These are phyloP conservation scores for Cyprinodon variegatus DNA, from an alignment of 2,113 vertebrate species.

Conservation along the genomic window DNA sequence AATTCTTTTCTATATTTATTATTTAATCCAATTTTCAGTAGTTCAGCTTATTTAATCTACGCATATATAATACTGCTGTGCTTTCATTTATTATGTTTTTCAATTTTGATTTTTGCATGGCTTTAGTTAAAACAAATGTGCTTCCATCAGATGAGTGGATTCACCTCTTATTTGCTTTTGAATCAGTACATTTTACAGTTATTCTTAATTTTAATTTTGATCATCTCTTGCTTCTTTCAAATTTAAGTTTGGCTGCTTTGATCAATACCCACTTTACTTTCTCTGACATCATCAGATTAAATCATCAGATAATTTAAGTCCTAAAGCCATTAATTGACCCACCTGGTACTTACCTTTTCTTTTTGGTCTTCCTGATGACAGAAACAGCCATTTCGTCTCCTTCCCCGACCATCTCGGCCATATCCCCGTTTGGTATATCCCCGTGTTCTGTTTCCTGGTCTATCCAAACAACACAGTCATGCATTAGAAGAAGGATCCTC, in stretches of 20 bases:
- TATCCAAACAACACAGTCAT: constrained; percentile 15
- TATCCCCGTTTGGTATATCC: constrained; percentile 81
- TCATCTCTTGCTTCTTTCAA: neutral
- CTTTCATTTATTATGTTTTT: no score
- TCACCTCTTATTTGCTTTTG: neutral
- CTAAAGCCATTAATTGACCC: neutral
- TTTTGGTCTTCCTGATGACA: constrained; percentile 82
- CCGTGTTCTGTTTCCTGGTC: constrained; percentile 60
- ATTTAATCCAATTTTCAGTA: neutral
- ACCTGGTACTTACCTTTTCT: constrained; percentile 82
- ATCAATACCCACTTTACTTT: neutral
- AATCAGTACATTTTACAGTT: neutral
- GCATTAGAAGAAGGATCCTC: neutral
- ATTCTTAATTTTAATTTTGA: neutral
- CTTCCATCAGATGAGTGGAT: no score
- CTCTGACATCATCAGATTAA: neutral
- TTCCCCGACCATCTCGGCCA: constrained; percentile 68
- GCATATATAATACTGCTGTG: neutral
- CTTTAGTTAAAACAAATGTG: no score
- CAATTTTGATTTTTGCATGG: no score
- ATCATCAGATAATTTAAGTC: neutral
- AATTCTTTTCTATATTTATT: neutral
- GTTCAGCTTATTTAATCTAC: neutral
- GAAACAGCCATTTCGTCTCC: constrained; percentile 71
- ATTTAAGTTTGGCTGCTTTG: neutral